Evolutionary conservation across 92 coral and sea anemone species (phyloP), one percentile per base, ranked within the genome.

Genomic region (Pocillopora grandis): DNA sequence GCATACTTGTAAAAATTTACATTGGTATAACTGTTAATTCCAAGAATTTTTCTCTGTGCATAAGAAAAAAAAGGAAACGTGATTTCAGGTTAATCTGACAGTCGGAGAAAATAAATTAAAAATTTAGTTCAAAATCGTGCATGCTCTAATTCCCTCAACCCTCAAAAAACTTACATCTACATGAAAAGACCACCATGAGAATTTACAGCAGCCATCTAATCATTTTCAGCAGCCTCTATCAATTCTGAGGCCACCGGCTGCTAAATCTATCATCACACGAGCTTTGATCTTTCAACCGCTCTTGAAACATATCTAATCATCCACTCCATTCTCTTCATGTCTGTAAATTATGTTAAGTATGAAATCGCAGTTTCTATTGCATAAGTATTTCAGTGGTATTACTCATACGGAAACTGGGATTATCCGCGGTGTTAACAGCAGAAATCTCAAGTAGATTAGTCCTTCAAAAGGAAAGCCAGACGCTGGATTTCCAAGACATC

Each of bases 281-380:
- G 42, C 65, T 58, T 71, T 79, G 64, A 79, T 66, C 75, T 67
- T 19, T 70, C 58, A 58, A 31, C 59, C 14, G 74, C 74, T 33
- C 55, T 70, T n/a, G 18, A 68, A 33, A 37, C 55, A n/a, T 1
- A 19, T 62, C 76, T 80, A 68, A 67, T 80, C 66, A 31, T 55
- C 57, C 62, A 81, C 59, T 35, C 77, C 85, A 60, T 81, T 71
- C 77, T 70, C 48, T 13, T 37, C 70, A 58, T 71, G 58, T 71
- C 85, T 70, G 85, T 59, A 81, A 70, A 58, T 70, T n/a, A 52
- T 15, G 52, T 8, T 3, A 42, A 42, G 7, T 42, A 42, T 27
- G 52, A 42, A 42, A 42, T 42, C 7, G 8, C 52, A 42, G 52
- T 42, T 3, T 42, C 52, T 42, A 42, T 7, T 62, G 17, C 27